Base-by-base conservation (phyloP, 2,797 vertebrate genomes). In the Myiothlypis coronata region DNA sequence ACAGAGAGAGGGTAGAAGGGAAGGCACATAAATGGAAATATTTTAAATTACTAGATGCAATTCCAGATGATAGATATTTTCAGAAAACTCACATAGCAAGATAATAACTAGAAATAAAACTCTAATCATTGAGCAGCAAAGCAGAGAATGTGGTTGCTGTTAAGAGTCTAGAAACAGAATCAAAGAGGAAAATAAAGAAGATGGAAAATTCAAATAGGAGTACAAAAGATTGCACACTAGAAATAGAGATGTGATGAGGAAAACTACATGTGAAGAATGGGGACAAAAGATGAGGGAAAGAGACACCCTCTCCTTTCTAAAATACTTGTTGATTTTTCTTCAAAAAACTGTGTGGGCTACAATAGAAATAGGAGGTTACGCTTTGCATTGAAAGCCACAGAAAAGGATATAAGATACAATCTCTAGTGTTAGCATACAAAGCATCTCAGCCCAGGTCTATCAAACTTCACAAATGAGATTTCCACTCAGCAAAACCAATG, bases 401-500 rank as follows among this genome's bases (percentile, higher is more conserved):
- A 82, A 92, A 79, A 94, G 14, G 50, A 87, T 52, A 57, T 24
- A 35, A 79, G 74, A 83, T 67, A 90, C 90, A 52, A 82, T 46
- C 30, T 81, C 26, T 64, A 43, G 41, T 53, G 68, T 56, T 72
- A 91, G 35, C 49, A 69, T 60, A 64, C 17, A 91, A 89, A 91
- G 34, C 2, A 0, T 22, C 69, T 78, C 63, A 59, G 44, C 17
- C 55, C 24, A 37, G 56, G 34, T 63, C 69, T 67, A n/a, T 53
- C 70, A 84, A 87, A 79, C 41, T 86, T 74, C 82, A 83, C 28
- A 94, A 94, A 82, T 70, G 50, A 94, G 44, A 82, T 94, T 90
- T 83, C 59, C 72, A 56, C 49, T 84, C 63, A 64, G 55, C 52
- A 84, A 63, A 94, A 67, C 52, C 63, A 81, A 70, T 64, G 32